Base-by-base conservation (phyloP, 2,888 invertebrate genomes). In the Nebria brevicollis region DNA sequence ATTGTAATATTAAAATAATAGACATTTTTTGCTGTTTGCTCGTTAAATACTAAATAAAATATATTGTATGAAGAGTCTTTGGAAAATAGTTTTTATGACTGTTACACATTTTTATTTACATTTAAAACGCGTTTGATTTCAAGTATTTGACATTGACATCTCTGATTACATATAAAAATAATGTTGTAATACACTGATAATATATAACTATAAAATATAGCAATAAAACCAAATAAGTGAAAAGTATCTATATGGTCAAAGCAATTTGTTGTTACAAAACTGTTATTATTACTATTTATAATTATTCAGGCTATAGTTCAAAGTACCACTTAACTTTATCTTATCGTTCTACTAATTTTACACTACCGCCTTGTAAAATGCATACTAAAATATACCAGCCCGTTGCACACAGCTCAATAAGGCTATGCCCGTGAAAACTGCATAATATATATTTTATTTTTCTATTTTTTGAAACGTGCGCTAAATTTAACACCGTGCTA, bases 321-420 rank as follows among this genome's bases (percentile, higher is more conserved):
- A 66, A 66, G 66, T 66, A 54, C 54, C 54, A 77, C 70, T 76
- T 42, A 66, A 77, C 77, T 68, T 25, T 68, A 77, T 68, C 77
- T 77, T 68, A 76, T 77, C 77, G 77, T 70, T 70, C 20, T 77
- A 77, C 70, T 77, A 77, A 77, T 77, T 77, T 77, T 77, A 77
- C 54, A 54, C 54, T 77, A 77, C 77, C 68, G 70, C 70, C 43
- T 77, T 77, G 13, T 68, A 54, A 54, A 54, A 54, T 54, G 54
- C 54, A 54, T 54, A 54, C 54, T 54, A 54, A 54, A 54, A 54
- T 54, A 54, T 54, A 13, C 54, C 54, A 54, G 54, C 34, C 74
- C 8, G 26, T 41, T 75, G 65, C 34, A 72, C 75, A 75, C 13
- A 34, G 75, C 75, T 66, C 72, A 72, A 72, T 13, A 68, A 68